Evolutionary conservation across 2,797 vertebrate species (phyloP).

Genomic region (Tiaroga cobitis): DNA sequence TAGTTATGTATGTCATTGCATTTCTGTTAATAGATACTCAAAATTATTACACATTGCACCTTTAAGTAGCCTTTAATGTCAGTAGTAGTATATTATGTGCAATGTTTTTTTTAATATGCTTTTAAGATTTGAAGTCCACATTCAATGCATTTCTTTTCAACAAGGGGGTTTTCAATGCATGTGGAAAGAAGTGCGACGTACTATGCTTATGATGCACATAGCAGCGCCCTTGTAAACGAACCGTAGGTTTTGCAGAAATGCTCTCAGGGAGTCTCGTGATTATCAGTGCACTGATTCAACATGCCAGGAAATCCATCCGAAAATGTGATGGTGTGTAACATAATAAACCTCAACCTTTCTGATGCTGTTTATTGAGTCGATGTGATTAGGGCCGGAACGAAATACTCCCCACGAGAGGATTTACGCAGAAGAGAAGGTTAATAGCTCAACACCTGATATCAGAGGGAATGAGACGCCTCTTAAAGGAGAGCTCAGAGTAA

Average conservation of each 20-base stretch:
- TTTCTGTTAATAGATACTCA: no score
- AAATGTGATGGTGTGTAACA: not conserved
- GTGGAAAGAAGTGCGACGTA: not conserved
- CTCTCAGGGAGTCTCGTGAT: not conserved
- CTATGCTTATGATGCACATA: no score
- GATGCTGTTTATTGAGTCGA: not conserved
- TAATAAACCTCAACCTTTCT: constrained; percentile 10
- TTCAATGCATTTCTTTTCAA: not conserved
- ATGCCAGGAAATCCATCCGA: constrained; percentile 26
- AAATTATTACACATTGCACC: no score
- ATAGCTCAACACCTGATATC: constrained; percentile 21
- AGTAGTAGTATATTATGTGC: not conserved
- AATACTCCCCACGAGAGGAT: constrained; percentile 5
- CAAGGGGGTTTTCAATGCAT: not conserved
- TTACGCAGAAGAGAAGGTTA: not conserved
- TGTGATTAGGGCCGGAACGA: not conserved
- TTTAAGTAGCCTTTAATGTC: not conserved
- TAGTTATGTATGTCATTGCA: no score
- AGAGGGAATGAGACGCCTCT: not conserved
- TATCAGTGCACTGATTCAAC: not conserved
- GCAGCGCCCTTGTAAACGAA: not conserved
- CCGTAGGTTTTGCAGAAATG: not conserved
- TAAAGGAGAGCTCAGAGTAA: constrained; percentile 5
- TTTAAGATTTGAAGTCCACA: not conserved
- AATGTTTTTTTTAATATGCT: not conserved